These are phyloP conservation scores for Apogon hyalosoma DNA, from an alignment of 2,797 vertebrate species.

Conservation along the genomic window DNA sequence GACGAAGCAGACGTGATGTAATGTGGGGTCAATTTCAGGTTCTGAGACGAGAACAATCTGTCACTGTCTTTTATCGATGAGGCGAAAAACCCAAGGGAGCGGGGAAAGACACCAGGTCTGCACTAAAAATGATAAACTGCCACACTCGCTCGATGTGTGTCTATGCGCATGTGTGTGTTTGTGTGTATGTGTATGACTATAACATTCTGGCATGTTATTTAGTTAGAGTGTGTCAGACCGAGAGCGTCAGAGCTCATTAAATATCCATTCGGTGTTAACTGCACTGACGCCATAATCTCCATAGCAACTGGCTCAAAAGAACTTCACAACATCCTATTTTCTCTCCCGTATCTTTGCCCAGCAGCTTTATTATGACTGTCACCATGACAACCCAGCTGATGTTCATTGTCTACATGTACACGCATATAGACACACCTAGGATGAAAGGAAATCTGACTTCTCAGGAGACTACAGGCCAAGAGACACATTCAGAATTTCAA, in stretches of 20 bases:
- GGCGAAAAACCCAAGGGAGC: background rate
- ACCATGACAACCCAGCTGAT: slow-evolving; percentile 62
- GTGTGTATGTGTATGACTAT: slow-evolving; percentile 19
- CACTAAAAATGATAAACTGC: slow-evolving; percentile 24
- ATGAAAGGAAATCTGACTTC: slow-evolving; percentile 12
- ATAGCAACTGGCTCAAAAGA: slow-evolving; percentile 75
- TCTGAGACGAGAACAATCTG: slow-evolving; percentile 39
- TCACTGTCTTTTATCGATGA: slow-evolving; percentile 40
- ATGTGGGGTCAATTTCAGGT: slow-evolving; percentile 51
- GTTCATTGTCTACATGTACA: slow-evolving; percentile 5
- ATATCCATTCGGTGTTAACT: slow-evolving; percentile 43
- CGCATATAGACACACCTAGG: slow-evolving; percentile 18
- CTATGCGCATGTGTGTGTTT: slow-evolving; percentile 2
- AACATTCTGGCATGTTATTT: slow-evolving; percentile 58
- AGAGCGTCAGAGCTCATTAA: slow-evolving; percentile 69
- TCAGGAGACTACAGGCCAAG: background rate
- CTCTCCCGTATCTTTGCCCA: slow-evolving; percentile 20
- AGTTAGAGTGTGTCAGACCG: slow-evolving; percentile 61
- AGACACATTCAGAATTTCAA: slow-evolving; percentile 4
- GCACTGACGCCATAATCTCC: slow-evolving; percentile 63
- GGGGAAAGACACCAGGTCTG: background rate
- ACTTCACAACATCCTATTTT: slow-evolving; percentile 67
- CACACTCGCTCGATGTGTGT: slow-evolving; percentile 1
- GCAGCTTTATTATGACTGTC: slow-evolving; percentile 81
- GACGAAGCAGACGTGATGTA: slow-evolving; percentile 57